These are phyloP conservation scores for Ips typographus DNA, from an alignment of 1,140 invertebrate genomes.

Conservation along the genomic window DNA sequence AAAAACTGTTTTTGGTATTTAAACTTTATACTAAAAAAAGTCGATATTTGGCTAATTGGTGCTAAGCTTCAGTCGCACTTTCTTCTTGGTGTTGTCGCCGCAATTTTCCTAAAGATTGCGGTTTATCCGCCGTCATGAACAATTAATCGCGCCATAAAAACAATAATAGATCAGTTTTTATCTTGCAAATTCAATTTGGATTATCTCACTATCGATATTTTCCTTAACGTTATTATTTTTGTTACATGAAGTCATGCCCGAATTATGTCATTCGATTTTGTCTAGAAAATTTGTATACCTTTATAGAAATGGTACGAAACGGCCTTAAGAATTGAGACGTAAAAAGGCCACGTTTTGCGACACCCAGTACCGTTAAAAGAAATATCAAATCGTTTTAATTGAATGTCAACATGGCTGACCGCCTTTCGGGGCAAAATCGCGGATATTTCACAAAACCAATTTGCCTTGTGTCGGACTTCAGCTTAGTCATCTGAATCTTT, in stretches of 20 bases:
- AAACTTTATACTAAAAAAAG: too few relatives aligned
- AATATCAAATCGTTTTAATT: conserved; percentile 6
- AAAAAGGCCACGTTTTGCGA: not conserved
- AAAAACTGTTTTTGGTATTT: too few relatives aligned
- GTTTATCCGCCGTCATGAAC: conserved; percentile 1
- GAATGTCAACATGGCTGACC: conserved; percentile 4
- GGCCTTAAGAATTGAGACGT: conserved; percentile 1
- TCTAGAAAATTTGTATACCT: not conserved
- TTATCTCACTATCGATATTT: not conserved
- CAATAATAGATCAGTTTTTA: not conserved
- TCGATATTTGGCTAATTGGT: not conserved
- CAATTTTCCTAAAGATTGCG: conserved; percentile 3
- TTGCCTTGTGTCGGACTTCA: not conserved
- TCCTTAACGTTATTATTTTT: not conserved
- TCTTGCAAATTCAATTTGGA: not conserved
- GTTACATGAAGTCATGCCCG: not conserved
- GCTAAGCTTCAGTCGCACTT: conserved; percentile 1
- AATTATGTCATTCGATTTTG: not conserved
- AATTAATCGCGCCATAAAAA: conserved; percentile 1
- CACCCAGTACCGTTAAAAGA: not conserved
- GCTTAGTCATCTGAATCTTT: too few relatives aligned
- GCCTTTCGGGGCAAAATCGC: conserved; percentile 5
- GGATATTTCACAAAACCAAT: conserved; percentile 1
- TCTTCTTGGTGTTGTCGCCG: not conserved
- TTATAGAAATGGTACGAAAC: not conserved